Base-by-base conservation (phyloP, 92 coral and sea anemone species). In the Bergia sp. region DNA sequence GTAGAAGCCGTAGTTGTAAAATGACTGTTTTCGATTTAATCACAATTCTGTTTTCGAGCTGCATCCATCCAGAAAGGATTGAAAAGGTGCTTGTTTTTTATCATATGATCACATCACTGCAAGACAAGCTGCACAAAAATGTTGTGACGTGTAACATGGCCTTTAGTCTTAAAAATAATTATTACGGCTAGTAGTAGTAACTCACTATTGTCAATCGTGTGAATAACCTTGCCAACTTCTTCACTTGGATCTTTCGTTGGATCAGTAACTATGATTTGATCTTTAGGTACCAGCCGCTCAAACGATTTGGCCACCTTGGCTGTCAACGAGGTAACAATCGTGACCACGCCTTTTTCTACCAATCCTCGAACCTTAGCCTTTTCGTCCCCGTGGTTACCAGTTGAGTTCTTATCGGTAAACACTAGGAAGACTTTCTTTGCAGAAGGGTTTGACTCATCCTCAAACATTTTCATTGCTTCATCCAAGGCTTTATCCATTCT, bases 361-460 rank as follows among this genome's bases (percentile, higher is more conserved):
- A 82, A 58, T 61, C 57, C 86, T 21, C 69, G 53, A 82, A 82
- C 49, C 23, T 82, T 65, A 39, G 76, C 86, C 23, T 13, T 82
- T 65, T 82, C 86, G 16, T 82, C 86, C 37, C 40, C 73, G 18
- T 64, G 74, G 20, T 82, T 65, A 16, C 86, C 86, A 18, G 86
- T 82, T 1, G 86, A 82, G 58, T 82, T 82, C 39, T 65, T 82
- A 82, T 74, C 85, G 8, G 86, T 80, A 38, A 80, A 80, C 2
- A 73, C 87, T 18, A 80, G 37, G 36, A 82, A 91, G 21, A 92
- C 38, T 39, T 82, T 80, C 36, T 85, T 84, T 16, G 87, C 79
- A 18, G 89, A 76, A 12, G 82, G 86, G 7, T 66, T 85, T 12
- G 94, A 82, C 0, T 79, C 88, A 73, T 92, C 93, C 69, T 90